These are phyloP conservation scores for Prunella fulvescens DNA, from an alignment of 2,113 vertebrate species.

Conservation along the genomic window DNA sequence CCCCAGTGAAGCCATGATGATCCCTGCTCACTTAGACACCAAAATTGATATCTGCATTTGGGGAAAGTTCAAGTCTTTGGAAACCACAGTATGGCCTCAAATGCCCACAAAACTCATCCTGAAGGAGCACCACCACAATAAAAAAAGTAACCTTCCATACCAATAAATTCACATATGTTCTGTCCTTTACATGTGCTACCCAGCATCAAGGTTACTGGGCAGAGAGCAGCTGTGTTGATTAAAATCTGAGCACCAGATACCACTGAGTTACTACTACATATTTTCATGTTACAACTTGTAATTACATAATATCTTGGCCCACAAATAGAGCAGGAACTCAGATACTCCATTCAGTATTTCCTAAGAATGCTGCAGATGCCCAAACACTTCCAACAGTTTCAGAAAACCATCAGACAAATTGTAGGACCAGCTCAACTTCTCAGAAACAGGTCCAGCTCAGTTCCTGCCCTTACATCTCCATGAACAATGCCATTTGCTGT, in stretches of 20 bases:
- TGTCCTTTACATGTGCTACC: background rate
- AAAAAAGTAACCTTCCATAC: background rate
- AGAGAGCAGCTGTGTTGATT: background rate
- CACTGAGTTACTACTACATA: background rate
- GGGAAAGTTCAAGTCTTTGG: background rate
- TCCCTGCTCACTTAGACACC: background rate
- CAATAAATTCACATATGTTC: background rate
- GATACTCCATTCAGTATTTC: background rate
- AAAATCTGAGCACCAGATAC: background rate
- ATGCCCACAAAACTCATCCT: background rate
- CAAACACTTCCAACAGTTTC: background rate
- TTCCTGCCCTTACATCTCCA: conserved; percentile 57
- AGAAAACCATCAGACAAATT: background rate
- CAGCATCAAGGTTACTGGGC: background rate
- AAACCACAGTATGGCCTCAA: background rate
- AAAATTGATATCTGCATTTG: background rate
- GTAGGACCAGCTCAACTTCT: background rate
- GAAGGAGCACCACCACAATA: background rate
- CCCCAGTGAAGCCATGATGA: background rate
- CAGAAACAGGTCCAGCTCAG: background rate
- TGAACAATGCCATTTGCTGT: conserved; percentile 71
- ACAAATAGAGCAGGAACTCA: background rate
- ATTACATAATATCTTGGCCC: background rate
- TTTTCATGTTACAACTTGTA: background rate
- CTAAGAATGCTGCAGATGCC: background rate